phyloP scores from a whole-genome alignment of 2,888 invertebrate genomes.

The Antheraea yamamai region DNA sequence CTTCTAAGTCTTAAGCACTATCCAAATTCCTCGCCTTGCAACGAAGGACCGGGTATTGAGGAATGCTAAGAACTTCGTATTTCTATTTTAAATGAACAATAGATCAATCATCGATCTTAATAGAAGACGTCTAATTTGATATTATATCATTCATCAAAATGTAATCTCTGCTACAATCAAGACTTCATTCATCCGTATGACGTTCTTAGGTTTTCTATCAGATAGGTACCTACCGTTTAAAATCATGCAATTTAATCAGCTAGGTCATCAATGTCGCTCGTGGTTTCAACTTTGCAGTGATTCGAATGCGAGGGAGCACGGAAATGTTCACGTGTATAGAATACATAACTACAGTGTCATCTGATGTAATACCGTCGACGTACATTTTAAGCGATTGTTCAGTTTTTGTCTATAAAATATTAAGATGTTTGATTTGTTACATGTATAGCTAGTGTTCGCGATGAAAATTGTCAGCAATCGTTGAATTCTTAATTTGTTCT shows the following conservation, averaged over 20 bases:
- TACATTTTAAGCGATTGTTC: slow-evolving; percentile 36
- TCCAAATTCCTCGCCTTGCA: no score
- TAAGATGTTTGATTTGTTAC: slow-evolving; percentile 26
- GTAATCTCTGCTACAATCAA: not conserved
- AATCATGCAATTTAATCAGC: slow-evolving; percentile 35
- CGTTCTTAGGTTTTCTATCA: slow-evolving; percentile 35
- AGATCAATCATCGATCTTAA: not conserved
- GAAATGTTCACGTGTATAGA: slow-evolving; percentile 46
- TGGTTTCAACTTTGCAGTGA: slow-evolving; percentile 34
- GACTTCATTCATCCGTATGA: not conserved
- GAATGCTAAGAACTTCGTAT: no score
- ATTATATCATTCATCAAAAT: slow-evolving; percentile 7
- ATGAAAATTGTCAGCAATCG: not conserved
- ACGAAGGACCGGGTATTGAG: no score
- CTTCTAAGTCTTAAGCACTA: no score
- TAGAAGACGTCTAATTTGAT: not conserved
- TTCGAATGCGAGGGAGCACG: slow-evolving; percentile 55
- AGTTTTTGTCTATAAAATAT: slow-evolving; percentile 27
- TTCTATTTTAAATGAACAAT: not conserved
- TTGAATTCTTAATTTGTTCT: not conserved
- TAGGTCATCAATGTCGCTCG: slow-evolving; percentile 52
- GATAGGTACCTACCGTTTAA: slow-evolving; percentile 26
- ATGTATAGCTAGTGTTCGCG: not conserved
- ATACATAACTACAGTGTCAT: slow-evolving; percentile 37
- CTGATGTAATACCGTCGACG: slow-evolving; percentile 44